Evolutionary conservation across 2,113 vertebrate genomes (phyloP), one percentile per base, ranked within the genome.

Genomic region (Gavialis gangeticus): DNA sequence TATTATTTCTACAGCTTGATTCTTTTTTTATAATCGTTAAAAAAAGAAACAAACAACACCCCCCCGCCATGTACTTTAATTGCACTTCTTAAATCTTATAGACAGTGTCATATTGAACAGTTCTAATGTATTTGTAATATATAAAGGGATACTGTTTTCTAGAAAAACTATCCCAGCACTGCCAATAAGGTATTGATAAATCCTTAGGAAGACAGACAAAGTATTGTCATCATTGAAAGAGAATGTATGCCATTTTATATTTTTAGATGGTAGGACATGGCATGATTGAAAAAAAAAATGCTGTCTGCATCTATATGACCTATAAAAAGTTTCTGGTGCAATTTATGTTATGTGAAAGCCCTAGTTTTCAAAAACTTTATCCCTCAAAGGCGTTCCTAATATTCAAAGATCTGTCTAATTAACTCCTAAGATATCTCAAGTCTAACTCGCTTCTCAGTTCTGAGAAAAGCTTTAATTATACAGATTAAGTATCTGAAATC

Each of bases 311-410:
- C 80, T 87, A 58, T 60, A 95, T 22, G 18, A 94, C 19, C 60
- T 12, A 10, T 66, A 93, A 75, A 77, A 96, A 91, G 92, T 95
- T 96, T 87, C 79, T 93, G 60, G n/a, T 75, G 90, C 95, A 96
- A 96, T 96, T 93, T 97, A 97, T 97, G 96, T 94, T 95, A 91
- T 96, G 96, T 97, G 96, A 97, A 96, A 97, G 84, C 55, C 95
- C 88, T 88, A 97, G 91, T 96, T 97, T 94, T 90, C 24, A 91
- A 95, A 95, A 96, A 97, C 94, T 96, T 97, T 82, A 96, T 95
- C 93, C 94, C 96, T 96, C 96, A 95, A 96, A 97, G 93, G 84
- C 91, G 81, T 93, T 84, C 96, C 95, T 96, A 96, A 95, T 96
- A 94, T 96, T 97, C 95, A 96, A 93, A 96, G 93, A 92, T 93